Percentiles rank a stretch among this genome's conserved stretches.
phyloP scores from a whole-genome alignment of 2,888 invertebrate species.

The Microplitis manilae region DNA sequence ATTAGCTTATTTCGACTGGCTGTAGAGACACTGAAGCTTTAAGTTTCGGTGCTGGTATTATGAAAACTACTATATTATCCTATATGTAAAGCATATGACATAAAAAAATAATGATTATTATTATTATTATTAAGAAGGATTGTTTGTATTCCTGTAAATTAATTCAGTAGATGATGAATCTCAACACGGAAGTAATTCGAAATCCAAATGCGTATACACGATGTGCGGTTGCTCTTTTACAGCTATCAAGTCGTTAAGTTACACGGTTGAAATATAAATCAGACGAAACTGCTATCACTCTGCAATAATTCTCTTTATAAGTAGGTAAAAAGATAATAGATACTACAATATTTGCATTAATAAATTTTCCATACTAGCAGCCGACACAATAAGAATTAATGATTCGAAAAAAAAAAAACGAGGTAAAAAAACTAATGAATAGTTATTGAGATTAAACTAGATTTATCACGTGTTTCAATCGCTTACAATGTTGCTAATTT shows the following conservation, averaged over 20 bases:
- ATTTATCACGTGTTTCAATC: not conserved
- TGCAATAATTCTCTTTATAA: not conserved
- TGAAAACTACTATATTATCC: not conserved
- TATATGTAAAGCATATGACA: not conserved
- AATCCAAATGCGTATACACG: conserved; percentile 46
- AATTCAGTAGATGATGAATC: conserved; percentile 44
- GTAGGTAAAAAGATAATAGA: conserved; percentile 9
- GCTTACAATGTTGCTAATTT: conserved; percentile 6
- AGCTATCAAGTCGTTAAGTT: conserved; percentile 41
- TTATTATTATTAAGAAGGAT: conserved; percentile 3
- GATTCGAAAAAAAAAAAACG: not conserved
- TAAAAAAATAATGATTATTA: not conserved
- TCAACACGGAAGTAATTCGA: conserved; percentile 50
- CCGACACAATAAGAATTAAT: not conserved
- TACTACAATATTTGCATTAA: conserved; percentile 7
- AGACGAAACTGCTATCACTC: conserved; percentile 8
- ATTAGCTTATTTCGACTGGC: no score
- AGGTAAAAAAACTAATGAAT: not conserved
- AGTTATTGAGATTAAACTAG: not conserved
- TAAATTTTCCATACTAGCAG: not conserved
- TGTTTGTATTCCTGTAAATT: conserved; percentile 46
- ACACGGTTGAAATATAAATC: conserved; percentile 48
- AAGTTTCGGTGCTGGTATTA: not conserved
- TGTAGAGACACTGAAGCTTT: no score
- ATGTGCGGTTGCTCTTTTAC: conserved; percentile 23